Conservation (phyloP, 2,113 vertebrate genomes). For the Casuarius casuarius region DNA sequence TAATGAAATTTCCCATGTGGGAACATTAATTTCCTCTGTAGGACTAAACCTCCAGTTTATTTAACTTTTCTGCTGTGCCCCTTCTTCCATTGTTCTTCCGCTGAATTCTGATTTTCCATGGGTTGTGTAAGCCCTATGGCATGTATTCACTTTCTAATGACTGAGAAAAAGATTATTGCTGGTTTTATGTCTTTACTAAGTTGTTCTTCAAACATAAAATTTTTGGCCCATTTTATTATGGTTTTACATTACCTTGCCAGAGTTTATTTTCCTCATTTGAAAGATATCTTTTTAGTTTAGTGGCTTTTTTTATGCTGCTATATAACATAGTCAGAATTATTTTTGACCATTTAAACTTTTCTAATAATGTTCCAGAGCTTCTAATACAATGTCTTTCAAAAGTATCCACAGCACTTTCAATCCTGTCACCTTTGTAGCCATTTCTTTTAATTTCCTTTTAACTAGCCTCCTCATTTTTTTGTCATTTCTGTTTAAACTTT, state of each 20-base stretch:
- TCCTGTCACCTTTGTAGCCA: background rate
- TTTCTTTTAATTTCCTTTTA: slow-evolving; percentile 41
- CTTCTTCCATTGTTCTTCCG: background rate
- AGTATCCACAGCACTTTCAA: slow-evolving; percentile 5
- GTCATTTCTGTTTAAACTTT: slow-evolving; percentile 20
- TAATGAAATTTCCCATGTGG: slow-evolving; percentile 35
- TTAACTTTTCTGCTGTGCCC: slow-evolving; percentile 19
- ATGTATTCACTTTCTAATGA: background rate
- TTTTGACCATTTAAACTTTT: slow-evolving; percentile 26
- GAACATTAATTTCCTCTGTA: background rate
- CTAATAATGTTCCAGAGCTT: slow-evolving; percentile 6
- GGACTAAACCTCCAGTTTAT: background rate
- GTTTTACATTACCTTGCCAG: background rate
- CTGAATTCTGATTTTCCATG: slow-evolving; percentile 4
- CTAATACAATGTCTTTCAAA: slow-evolving; percentile 18
- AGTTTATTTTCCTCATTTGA: background rate
- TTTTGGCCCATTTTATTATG: background rate
- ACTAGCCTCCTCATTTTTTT: background rate
- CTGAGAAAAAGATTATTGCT: background rate
- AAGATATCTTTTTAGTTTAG: background rate
- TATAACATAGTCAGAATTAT: background rate
- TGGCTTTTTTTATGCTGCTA: background rate
- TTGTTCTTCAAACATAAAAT: background rate
- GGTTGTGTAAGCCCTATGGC: background rate
- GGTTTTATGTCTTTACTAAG: background rate